phyloP scores from a whole-genome alignment of 2,797 vertebrate genomes.

The Micrastur ruficollis region DNA sequence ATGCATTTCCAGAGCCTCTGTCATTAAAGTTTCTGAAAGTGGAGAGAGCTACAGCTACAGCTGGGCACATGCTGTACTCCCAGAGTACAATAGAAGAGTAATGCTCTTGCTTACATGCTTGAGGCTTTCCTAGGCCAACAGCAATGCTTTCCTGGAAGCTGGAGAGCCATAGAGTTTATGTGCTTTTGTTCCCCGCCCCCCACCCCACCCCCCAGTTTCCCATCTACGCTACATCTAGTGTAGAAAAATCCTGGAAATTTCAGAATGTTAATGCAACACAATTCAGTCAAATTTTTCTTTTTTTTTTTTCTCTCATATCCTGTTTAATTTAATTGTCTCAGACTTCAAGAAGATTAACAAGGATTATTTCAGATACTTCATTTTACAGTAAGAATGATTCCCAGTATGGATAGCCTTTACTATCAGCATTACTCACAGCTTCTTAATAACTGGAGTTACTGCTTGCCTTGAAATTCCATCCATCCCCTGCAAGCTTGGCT shows the following conservation, averaged over 20 bases:
- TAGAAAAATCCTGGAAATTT: not conserved
- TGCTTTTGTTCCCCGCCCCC: too few relatives aligned
- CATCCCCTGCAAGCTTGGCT: not conserved
- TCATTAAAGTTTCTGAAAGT: not conserved
- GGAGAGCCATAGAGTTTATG: not conserved
- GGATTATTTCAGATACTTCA: not conserved
- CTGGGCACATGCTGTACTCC: not conserved
- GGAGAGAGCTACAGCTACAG: not conserved
- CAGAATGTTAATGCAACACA: not conserved
- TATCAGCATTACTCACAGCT: not conserved
- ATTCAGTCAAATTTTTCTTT: not conserved
- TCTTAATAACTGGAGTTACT: not conserved
- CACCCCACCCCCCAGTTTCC: not conserved
- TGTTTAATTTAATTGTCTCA: not conserved
- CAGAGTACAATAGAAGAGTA: not conserved
- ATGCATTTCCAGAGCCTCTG: not conserved
- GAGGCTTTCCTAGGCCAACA: not conserved
- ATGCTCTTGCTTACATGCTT: rapidly evolving
- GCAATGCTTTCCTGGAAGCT: not conserved
- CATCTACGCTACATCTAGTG: not conserved
- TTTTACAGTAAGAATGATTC: not conserved
- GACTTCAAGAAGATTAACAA: not conserved
- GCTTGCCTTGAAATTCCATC: not conserved
- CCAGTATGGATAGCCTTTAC: not conserved
- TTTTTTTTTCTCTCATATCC: not conserved